These are phyloP conservation scores for Cydia fagiglandana DNA, from an alignment of 1,140 invertebrate species.

Conservation along the genomic window DNA sequence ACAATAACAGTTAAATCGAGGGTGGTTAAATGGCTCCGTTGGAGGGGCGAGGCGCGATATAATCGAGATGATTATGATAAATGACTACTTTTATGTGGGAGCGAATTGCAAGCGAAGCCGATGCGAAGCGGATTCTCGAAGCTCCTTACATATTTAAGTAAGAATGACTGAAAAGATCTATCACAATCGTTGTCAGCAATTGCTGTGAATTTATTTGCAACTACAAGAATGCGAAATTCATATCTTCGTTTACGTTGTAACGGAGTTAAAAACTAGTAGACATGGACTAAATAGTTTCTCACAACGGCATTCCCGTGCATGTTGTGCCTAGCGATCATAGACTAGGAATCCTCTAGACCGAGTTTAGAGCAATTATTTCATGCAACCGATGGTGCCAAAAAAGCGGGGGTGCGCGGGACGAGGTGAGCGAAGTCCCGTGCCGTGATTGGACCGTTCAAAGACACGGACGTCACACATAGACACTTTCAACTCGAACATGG, in stretches of 20 bases:
- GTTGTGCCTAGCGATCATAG: too few relatives aligned
- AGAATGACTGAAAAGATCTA: background rate
- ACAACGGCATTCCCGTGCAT: too few relatives aligned
- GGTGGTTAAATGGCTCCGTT: slow-evolving; percentile 61
- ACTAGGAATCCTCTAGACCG: too few relatives aligned
- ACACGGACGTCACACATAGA: too few relatives aligned
- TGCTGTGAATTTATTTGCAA: background rate
- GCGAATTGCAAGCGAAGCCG: slow-evolving; percentile 15
- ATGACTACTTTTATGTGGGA: slow-evolving; percentile 47
- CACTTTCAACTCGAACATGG: too few relatives aligned
- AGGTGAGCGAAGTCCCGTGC: too few relatives aligned
- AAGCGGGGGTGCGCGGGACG: too few relatives aligned
- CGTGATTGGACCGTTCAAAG: too few relatives aligned
- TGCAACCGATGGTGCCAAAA: too few relatives aligned
- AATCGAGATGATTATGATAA: slow-evolving; percentile 75
- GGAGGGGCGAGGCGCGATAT: slow-evolving; percentile 66
- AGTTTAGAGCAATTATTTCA: too few relatives aligned
- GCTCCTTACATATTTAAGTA: background rate
- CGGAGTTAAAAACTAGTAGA: too few relatives aligned
- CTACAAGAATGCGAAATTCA: background rate
- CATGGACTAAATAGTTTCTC: too few relatives aligned
- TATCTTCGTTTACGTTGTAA: background rate
- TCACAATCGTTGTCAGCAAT: slow-evolving; percentile 4
- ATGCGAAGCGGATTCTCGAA: background rate
- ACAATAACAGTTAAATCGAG: slow-evolving; percentile 74